These are phyloP conservation scores for Cololabis saira DNA, from an alignment of 2,113 vertebrate genomes.

Conservation along the genomic window DNA sequence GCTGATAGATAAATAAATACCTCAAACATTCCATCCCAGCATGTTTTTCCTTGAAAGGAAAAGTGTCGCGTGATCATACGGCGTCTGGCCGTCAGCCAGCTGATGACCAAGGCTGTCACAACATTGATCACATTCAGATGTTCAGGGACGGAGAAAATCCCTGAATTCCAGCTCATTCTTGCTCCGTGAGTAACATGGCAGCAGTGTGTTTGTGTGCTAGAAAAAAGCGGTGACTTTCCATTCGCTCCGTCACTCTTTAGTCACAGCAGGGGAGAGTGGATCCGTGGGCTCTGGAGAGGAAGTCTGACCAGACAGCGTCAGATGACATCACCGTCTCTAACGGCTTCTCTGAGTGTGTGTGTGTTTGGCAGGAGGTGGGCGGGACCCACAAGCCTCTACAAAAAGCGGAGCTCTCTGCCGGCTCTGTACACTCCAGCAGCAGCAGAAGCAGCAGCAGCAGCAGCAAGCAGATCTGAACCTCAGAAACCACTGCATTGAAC, in stretches of 20 bases:
- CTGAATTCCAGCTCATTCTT: neutral
- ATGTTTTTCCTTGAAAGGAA: neutral
- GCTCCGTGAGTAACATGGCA: neutral
- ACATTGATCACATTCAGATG: neutral
- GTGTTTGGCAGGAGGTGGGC: slow-evolving; percentile 9
- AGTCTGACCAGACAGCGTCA: slow-evolving; percentile 65
- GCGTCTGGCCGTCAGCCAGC: neutral
- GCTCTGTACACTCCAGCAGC: neutral
- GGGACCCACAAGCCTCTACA: slow-evolving; percentile 55
- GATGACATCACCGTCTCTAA: slow-evolving; percentile 75
- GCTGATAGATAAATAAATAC: too few relatives aligned
- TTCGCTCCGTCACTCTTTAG: slow-evolving; percentile 28
- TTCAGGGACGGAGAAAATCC: neutral
- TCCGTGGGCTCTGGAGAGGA: slow-evolving; percentile 43
- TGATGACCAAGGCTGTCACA: neutral
- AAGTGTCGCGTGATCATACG: neutral
- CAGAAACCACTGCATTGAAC: neutral
- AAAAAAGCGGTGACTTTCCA: slow-evolving; percentile 43
- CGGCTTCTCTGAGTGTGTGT: slow-evolving; percentile 26
- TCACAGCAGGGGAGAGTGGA: slow-evolving; percentile 5
- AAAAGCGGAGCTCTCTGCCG: slow-evolving; percentile 1
- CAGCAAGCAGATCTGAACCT: neutral
- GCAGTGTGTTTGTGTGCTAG: neutral
- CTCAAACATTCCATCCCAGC: neutral
- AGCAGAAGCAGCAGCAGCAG: slow-evolving; percentile 24